Conservation (phyloP, 2,797 vertebrate species). For the Peromyscus melanophrys region DNA sequence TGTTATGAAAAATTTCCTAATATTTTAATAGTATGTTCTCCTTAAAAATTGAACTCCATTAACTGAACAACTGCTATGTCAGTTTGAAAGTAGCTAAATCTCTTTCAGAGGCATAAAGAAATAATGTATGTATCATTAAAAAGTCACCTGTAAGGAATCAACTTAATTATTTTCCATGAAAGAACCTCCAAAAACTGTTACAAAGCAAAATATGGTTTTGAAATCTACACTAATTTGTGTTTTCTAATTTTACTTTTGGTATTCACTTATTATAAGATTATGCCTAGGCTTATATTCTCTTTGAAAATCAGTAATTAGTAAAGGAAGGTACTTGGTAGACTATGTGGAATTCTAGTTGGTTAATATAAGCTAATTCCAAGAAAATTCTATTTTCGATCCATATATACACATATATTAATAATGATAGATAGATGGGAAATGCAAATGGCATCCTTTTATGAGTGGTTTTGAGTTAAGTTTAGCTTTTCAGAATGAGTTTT, state of each 20-base stretch:
- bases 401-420: not conserved
- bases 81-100: constrained; percentile 68
- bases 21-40: constrained; percentile 60
- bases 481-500: constrained; percentile 30
- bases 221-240: constrained; percentile 45
- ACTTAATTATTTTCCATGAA: constrained; percentile 51
- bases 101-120: constrained; percentile 55
- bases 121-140: constrained; percentile 46
- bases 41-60: constrained; percentile 74
- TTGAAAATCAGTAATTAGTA: constrained; percentile 33
- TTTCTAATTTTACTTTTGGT: constrained; percentile 56
- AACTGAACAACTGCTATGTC: constrained; percentile 69
- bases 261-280: not conserved
- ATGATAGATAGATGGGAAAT: constrained; percentile 41
- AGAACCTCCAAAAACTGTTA: constrained; percentile 68
- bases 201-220: constrained; percentile 50
- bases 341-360: constrained; percentile 41
- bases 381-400: constrained; percentile 56
- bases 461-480: not conserved
- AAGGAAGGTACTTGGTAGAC: not conserved
- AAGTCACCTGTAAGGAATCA: constrained; percentile 63
- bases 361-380: constrained; percentile 66
- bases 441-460: not conserved
- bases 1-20: constrained; percentile 67
- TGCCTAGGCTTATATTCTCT: constrained; percentile 47